Evolutionary conservation across 1,140 invertebrate genomes (phyloP), one percentile per base, ranked within the genome.

Genomic region (Proales similis): DNA sequence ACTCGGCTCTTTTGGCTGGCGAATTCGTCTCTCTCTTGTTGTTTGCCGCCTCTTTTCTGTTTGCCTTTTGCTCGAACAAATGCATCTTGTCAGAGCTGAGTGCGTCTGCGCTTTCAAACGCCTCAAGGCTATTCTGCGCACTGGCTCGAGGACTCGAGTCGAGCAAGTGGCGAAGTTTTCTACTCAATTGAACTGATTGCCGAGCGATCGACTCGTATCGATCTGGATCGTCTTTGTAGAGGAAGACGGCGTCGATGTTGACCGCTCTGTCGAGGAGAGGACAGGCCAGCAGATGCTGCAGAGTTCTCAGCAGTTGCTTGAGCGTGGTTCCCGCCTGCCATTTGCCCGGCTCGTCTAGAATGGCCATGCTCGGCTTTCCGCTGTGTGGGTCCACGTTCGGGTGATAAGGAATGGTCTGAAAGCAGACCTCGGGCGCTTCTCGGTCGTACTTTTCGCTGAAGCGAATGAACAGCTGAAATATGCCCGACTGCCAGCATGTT

Each of bases 391-490:
- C 51, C 17, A 57, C 45, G 7, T 57, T 57, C 19, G 51, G 51
- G 45, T 57, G 51, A 14, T 42, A 57, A 11, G 51, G 51, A n/a
- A 57, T 42, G n/a, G 51, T 57, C 20, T 57, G 51, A 42, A 57
- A 57, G 11, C 29, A 57, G 12, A 57, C 51, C 45, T 57, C 32
- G 1, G 51, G 51, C 19, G 51, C 36, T 20, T 29, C 19, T 42
- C 39, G 45, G 22, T 57, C 45, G 27, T 57, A 57, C 24, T 57
- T 57, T 24, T 57, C 51, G 12, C 24, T 29, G 20, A 57, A 57
- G 39, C 45, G 39, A 12, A 57, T 36, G 36, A 42, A 57, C 7
- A 57, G 39, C 45, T 57, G 51, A 27, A 57, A 57, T 7, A 42
- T 57, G 14, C 51, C 51, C 27, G 27, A 42, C 30, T 57, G 36